These are phyloP conservation scores for Gambusia affinis DNA, from an alignment of 2,113 vertebrate genomes.

Conservation along the genomic window DNA sequence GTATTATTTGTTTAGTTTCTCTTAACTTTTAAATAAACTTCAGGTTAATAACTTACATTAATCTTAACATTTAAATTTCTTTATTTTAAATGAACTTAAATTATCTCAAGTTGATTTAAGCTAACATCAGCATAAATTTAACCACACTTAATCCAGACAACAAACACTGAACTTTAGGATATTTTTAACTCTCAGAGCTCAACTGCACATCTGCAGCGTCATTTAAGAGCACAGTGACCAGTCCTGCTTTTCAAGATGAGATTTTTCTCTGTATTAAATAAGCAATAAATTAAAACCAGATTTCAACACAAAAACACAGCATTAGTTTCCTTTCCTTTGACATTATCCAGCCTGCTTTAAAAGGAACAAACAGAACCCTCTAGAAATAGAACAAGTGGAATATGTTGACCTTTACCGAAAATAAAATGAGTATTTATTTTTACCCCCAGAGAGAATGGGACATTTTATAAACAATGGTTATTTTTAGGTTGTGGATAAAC, in stretches of 20 bases:
- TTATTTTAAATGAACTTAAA: too few species aligned
- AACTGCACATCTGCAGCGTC: too few species aligned
- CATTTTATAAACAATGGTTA: background rate
- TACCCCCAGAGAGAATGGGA: background rate
- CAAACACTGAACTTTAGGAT: too few species aligned
- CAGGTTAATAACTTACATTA: too few species aligned
- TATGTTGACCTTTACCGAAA: conserved; percentile 8
- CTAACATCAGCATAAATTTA: too few species aligned
- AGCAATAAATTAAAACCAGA: background rate
- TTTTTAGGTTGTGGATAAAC: background rate
- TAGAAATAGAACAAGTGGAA: conserved; percentile 32
- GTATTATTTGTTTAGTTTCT: too few species aligned
- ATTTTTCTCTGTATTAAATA: background rate
- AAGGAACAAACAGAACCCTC: conserved; percentile 1
- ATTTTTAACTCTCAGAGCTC: too few species aligned
- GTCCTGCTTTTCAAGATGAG: background rate
- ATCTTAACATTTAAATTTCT: too few species aligned
- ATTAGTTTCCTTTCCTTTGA: background rate
- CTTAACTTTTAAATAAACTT: too few species aligned
- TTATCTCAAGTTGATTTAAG: too few species aligned
- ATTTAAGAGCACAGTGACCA: background rate
- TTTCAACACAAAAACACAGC: background rate
- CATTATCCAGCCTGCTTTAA: background rate
- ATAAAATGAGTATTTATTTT: conserved; percentile 4
- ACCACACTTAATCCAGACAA: too few species aligned